These are phyloP conservation scores for Phortica magna DNA, from an alignment of 2,888 invertebrate species.

Conservation along the genomic window DNA sequence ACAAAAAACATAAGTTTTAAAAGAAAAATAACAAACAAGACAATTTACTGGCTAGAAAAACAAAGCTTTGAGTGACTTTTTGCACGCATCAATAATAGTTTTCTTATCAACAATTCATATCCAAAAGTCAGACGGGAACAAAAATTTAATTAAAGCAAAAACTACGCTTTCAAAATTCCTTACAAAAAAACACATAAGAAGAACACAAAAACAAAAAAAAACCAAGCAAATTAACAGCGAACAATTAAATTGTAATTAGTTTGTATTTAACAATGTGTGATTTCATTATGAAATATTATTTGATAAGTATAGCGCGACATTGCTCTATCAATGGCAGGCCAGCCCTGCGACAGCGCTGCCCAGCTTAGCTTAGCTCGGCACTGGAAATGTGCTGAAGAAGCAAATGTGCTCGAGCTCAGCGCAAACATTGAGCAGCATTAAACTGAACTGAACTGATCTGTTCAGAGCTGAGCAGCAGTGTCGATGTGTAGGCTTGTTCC, in stretches of 20 bases:
- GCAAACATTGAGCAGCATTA: background rate
- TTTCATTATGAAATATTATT: background rate
- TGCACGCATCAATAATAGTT: too few relatives aligned
- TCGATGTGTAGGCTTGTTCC: background rate
- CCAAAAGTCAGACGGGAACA: too few relatives aligned
- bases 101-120: too few relatives aligned
- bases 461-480: background rate
- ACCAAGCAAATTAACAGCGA: background rate
- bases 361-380: background rate
- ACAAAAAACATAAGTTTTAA: too few relatives aligned
- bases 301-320: background rate
- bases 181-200: background rate
- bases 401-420: background rate
- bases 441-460: background rate
- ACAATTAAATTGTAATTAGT: background rate
- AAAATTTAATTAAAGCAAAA: background rate
- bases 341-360: too few relatives aligned
- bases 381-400: background rate
- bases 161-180: background rate
- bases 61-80: too few relatives aligned
- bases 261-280: background rate
- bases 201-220: background rate
- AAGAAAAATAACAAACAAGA: too few relatives aligned
- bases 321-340: background rate
- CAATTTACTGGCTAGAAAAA: too few relatives aligned